Evolutionary conservation across 92 coral and sea anemone species (phyloP).

Genomic region (Umimayanthus kanabou): DNA sequence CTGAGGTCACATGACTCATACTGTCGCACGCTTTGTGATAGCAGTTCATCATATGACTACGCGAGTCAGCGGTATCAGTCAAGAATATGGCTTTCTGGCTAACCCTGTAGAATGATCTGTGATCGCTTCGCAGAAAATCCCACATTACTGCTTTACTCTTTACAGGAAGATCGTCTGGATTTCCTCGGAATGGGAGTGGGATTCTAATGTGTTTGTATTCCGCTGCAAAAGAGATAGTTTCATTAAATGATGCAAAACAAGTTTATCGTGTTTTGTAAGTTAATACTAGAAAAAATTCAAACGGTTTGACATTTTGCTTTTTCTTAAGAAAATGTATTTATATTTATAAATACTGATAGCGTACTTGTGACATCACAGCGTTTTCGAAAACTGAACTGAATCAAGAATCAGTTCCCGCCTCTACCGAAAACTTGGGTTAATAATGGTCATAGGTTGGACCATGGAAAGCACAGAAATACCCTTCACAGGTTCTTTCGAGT

Average conservation of each 20-base stretch:
- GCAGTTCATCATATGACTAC: constrained; percentile 69
- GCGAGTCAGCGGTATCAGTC: constrained; percentile 71
- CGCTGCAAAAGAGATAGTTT: neutral
- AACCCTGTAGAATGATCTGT: constrained; percentile 51
- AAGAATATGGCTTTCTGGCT: constrained; percentile 53
- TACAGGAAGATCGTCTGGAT: neutral
- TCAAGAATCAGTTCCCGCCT: neutral
- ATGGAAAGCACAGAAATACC: no score
- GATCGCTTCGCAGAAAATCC: constrained; percentile 63
- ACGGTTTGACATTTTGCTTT: no score
- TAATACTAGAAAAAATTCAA: no score
- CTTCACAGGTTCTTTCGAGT: no score
- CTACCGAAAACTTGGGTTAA: no score
- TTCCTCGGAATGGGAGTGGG: constrained; percentile 42
- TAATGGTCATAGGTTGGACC: no score
- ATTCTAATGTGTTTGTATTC: constrained; percentile 1
- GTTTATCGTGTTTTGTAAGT: no score
- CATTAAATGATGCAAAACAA: no score
- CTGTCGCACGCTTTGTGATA: constrained; percentile 66
- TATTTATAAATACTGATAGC: neutral
- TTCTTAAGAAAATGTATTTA: neutral
- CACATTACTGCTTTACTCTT: no score
- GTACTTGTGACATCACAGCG: no score
- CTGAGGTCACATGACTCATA: constrained; percentile 61
- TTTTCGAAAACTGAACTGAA: no score